Percentiles rank a stretch among this genome's conserved stretches.
Evolutionary conservation across 2,888 invertebrate genomes (phyloP).

Genomic region (Linnaemya tessellans): DNA sequence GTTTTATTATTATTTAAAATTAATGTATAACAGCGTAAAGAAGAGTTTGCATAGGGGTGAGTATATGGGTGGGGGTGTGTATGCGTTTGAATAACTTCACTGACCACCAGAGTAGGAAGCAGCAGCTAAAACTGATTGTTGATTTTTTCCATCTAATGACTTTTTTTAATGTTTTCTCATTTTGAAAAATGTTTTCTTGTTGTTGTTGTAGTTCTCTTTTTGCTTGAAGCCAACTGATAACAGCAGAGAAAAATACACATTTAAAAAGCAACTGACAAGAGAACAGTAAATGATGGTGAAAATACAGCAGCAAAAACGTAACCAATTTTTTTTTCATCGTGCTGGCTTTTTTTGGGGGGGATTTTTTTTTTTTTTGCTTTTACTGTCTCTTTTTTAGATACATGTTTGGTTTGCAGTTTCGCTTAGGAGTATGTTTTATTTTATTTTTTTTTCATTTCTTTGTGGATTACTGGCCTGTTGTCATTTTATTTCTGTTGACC

Average conservation of each 20-base stretch:
- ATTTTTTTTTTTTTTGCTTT: background rate
- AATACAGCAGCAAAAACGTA: slow-evolving; percentile 53
- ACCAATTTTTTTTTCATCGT: slow-evolving; percentile 45
- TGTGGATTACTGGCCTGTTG: slow-evolving; percentile 55
- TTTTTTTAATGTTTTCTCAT: slow-evolving; percentile 18
- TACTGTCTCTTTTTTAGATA: background rate
- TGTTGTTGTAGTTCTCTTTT: slow-evolving; percentile 31
- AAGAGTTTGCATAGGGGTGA: background rate
- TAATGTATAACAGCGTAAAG: background rate
- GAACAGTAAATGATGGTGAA: slow-evolving; percentile 68
- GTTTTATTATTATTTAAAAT: slow-evolving; percentile 11
- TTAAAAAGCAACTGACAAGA: slow-evolving; percentile 44
- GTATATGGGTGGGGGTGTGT: background rate
- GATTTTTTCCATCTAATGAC: slow-evolving; percentile 30
- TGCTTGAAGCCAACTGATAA: slow-evolving; percentile 60
- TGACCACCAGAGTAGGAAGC: background rate
- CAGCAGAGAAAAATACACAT: slow-evolving; percentile 40
- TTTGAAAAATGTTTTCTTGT: slow-evolving; percentile 52
- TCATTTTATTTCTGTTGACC: slow-evolving; percentile 60
- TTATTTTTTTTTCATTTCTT: slow-evolving; percentile 4
- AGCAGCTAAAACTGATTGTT: slow-evolving; percentile 37
- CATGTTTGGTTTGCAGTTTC: background rate
- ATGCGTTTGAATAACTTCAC: background rate
- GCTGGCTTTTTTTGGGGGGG: too few species aligned
- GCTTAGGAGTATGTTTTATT: background rate